Base-by-base conservation (phyloP, 2,113 vertebrate species). In the Onychostruthus taczanowskii region DNA sequence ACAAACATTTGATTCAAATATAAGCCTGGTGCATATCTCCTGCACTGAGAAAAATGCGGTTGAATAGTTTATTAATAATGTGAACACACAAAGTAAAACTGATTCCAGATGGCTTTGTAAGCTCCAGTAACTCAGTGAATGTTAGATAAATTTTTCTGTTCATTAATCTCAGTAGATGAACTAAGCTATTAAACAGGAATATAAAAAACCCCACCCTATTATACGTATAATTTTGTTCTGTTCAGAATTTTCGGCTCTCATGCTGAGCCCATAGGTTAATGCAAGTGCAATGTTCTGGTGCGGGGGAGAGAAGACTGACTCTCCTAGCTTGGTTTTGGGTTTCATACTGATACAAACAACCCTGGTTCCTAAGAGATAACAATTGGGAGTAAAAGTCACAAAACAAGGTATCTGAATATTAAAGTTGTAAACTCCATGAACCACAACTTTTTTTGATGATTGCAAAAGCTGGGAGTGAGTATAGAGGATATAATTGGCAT, bases 131-230 rank as follows among this genome's bases (percentile, higher is more conserved):
- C 23, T 74, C 63, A 39, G 47, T 3, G 17, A 90, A 69, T 0
- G 0, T 59, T 78, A 61, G 64, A 83, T 66, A 31, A 69, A 73
- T 39, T 55, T 21, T 53, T 30, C 33, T 81, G 18, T 63, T 86
- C 30, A 8, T 92, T 67, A 81, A 10, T 56, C 21, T 87, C 63
- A 58, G 41, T 55, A 81, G 39, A 70, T 56, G 16, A 90, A 49
- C 15, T 28, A 61, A 87, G 22, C 47, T 77, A 58, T 66, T 59
- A 78, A 92, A 70, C 18, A 66, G 18, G 3, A 84, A 35, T 52
- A 44, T 3, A 0, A 49, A 56, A 92, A 77, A 23, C 6, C 1
- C 0, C 6, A 28, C 22, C 8, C 8, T 13, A 13, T 72, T 63
- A 13, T 46, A 12, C 30, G 7, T 41, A 6, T 39, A 50, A n/a